Evolutionary conservation across 2,888 invertebrate genomes (phyloP), one percentile per base, ranked within the genome.

Genomic region (Ennomos fuscantarius): DNA sequence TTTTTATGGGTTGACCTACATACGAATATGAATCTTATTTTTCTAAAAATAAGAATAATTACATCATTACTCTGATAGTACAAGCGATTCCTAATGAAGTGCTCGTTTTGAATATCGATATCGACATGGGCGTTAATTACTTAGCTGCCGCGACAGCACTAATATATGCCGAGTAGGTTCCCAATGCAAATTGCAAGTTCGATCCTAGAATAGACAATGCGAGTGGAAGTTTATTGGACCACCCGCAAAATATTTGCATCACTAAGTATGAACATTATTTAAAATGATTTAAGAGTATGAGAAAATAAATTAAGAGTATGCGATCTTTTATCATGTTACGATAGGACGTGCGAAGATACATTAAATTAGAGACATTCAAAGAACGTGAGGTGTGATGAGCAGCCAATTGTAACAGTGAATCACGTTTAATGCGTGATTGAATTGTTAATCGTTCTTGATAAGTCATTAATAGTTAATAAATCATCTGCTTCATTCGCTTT

Each of bases 141-240:
- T 84, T 83, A 84, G 79, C 78, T 76, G 79, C 77, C 75, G 79
- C 79, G 79, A 80, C 77, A 74, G 74, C 79, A 80, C 82, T 89
- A 88, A 90, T 89, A 80, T 89, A 89, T 89, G 88, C 89, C 74
- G 79, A 84, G 84, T 88, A 78, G 84, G 84, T 85, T 82, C 83
- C 84, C 83, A 84, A 91, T 90, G 92, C 87, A 91, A 92, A 92
- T 91, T 82, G 85, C 86, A 84, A 88, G 89, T 89, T 89, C 90
- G 89, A 88, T 89, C 80, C 86, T 82, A 84, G 90, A 91, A 92
- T 92, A 90, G 87, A 87, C 89, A 91, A 90, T 91, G 89, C 76
- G 87, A 84, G 65, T 73, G 74, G 74, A 81, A 82, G 79, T 89
- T 89, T 89, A 89, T 87, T 79, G 81, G 92, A 89, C 90, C 91